These are phyloP conservation scores for Tenthredo notha DNA, from an alignment of 2,888 invertebrate genomes.

Conservation along the genomic window DNA sequence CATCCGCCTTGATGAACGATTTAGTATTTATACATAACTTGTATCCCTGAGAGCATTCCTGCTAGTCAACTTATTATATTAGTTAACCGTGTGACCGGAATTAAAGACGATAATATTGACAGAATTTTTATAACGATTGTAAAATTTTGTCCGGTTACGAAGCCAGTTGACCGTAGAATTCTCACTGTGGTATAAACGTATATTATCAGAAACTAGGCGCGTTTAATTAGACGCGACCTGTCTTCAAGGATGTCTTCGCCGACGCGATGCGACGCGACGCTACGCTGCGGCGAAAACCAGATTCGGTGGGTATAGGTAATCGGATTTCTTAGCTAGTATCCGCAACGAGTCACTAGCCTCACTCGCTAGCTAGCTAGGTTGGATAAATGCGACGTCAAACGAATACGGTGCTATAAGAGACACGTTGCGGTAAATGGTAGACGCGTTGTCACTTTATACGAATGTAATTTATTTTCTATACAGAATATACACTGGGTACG, in stretches of 20 bases:
- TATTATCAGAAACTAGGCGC: slow-evolving; percentile 18
- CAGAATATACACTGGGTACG: neutral
- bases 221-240: slow-evolving; percentile 45
- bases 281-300: slow-evolving; percentile 36
- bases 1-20: neutral
- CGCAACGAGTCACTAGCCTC: neutral
- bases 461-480: slow-evolving; percentile 45
- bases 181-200: slow-evolving; percentile 36
- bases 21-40: neutral
- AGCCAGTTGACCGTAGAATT: slow-evolving; percentile 37
- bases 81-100: slow-evolving; percentile 35
- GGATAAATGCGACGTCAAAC: slow-evolving; percentile 43
- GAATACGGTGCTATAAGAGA: slow-evolving; percentile 3
- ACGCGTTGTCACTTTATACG: slow-evolving; percentile 44
- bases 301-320: slow-evolving; percentile 49
- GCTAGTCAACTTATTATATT: neutral
- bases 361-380: neutral
- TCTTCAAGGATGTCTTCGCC: slow-evolving; percentile 44
- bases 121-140: slow-evolving; percentile 34
- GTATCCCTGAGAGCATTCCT: neutral
- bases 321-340: slow-evolving; percentile 28
- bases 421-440: slow-evolving; percentile 43
- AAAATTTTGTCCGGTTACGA: slow-evolving; percentile 29
- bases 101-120: slow-evolving; percentile 27
- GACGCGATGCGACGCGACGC: neutral